These are phyloP conservation scores for Cisticola juncidis DNA, from an alignment of 2,113 vertebrate species.

Conservation along the genomic window DNA sequence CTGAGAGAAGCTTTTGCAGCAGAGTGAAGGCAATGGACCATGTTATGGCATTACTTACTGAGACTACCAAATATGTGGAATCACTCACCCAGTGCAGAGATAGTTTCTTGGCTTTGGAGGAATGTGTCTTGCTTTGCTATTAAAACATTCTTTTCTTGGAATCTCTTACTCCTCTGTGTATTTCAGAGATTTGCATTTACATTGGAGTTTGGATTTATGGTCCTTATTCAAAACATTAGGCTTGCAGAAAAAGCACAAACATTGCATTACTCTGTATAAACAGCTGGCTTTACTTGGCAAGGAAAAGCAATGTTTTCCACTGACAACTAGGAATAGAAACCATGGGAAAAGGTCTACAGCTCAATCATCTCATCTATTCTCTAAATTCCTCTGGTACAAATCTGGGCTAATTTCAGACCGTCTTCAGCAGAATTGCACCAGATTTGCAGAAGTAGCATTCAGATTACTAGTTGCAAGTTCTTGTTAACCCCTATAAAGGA, in stretches of 20 bases:
- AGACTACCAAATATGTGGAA: neutral
- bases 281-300: neutral
- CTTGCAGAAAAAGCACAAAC: neutral
- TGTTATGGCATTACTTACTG: fast-evolving
- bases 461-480: neutral
- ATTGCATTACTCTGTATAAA: neutral
- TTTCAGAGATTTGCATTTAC: neutral
- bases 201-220: neutral
- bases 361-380: neutral
- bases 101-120: neutral
- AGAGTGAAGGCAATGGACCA: neutral
- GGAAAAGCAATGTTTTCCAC: neutral
- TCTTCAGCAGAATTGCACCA: neutral
- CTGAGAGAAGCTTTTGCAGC: neutral
- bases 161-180: neutral
- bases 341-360: neutral
- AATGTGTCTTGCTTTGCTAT: neutral
- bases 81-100: fast-evolving
- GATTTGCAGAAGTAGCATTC: neutral
- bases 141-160: neutral
- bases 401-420: neutral
- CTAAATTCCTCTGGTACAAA: neutral
- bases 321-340: neutral
- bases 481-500: neutral
- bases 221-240: neutral